Evolutionary conservation across 1,140 invertebrate genomes (phyloP).

Genomic region (Drosophila eugracilis): DNA sequence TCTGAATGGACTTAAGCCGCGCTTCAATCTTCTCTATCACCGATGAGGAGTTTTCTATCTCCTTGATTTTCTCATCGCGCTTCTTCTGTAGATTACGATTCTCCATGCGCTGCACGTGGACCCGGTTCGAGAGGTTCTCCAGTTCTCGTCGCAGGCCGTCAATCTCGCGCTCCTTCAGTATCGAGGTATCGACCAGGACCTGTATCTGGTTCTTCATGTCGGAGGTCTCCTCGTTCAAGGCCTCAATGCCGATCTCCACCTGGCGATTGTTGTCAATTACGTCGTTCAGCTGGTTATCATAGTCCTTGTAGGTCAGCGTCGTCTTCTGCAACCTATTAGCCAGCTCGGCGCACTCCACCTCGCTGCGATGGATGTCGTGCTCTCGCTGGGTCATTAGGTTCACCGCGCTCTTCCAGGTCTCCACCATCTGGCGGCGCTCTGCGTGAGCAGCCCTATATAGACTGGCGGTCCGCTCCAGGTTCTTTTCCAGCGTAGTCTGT

Average conservation of each 20-base stretch:
- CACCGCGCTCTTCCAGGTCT: slow-evolving; percentile 82
- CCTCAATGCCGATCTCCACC: slow-evolving; percentile 66
- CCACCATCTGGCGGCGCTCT: slow-evolving; percentile 79
- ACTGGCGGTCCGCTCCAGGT: slow-evolving; percentile 73
- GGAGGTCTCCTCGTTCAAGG: slow-evolving; percentile 67
- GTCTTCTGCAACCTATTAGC: slow-evolving; percentile 9
- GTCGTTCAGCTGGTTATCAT: slow-evolving; percentile 58
- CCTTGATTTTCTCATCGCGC: slow-evolving; percentile 39
- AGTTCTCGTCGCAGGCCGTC: slow-evolving; percentile 65
- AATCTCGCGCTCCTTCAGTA: slow-evolving; percentile 74
- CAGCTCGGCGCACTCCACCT: slow-evolving; percentile 47
- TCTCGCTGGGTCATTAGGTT: slow-evolving; percentile 82
- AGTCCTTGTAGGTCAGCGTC: slow-evolving; percentile 33
- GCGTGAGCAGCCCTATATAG: slow-evolving; percentile 75
- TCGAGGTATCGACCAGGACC: slow-evolving; percentile 39
- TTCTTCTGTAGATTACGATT: slow-evolving; percentile 56
- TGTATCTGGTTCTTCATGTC: slow-evolving; percentile 68
- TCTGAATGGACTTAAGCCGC: slow-evolving; percentile 53
- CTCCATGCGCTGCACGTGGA: slow-evolving; percentile 69
- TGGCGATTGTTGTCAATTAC: slow-evolving; percentile 74
- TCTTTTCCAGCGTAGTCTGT: slow-evolving; percentile 76
- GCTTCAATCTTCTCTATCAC: slow-evolving; percentile 49
- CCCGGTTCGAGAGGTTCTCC: slow-evolving; percentile 66
- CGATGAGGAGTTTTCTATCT: slow-evolving; percentile 47
- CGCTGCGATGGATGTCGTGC: slow-evolving; percentile 60